These are phyloP conservation scores for Ictalurus punctatus DNA, from an alignment of 2,113 vertebrate species.

Conservation along the genomic window DNA sequence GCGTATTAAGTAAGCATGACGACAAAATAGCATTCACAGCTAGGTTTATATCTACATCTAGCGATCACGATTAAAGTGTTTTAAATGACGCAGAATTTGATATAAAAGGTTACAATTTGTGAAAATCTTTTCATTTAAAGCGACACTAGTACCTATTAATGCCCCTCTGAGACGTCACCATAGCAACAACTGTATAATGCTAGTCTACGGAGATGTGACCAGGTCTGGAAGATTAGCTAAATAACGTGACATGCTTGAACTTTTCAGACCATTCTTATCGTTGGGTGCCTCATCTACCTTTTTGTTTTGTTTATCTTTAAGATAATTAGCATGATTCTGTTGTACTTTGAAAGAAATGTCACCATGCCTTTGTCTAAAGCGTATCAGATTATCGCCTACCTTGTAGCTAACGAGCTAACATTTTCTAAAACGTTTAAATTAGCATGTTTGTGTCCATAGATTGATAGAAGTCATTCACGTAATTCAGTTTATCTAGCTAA, in stretches of 20 bases:
- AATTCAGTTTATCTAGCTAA: not conserved
- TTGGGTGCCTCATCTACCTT: not conserved
- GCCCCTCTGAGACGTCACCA: not conserved
- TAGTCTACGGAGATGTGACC: not conserved
- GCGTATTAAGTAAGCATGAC: not conserved
- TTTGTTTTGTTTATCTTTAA: no score
- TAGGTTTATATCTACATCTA: not conserved
- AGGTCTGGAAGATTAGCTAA: not conserved
- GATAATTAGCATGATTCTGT: not conserved
- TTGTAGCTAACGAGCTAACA: not conserved
- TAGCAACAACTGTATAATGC: not conserved
- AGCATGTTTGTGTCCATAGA: not conserved
- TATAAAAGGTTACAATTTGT: not conserved
- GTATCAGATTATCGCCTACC: not conserved
- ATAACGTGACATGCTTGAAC: not conserved
- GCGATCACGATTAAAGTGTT: not conserved
- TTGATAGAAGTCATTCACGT: not conserved
- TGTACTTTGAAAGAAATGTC: not conserved
- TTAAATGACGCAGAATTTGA: not conserved
- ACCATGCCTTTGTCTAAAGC: not conserved
- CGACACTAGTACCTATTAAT: not conserved
- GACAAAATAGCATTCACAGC: not conserved
- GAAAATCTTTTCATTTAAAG: not conserved
- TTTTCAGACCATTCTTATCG: not conserved
- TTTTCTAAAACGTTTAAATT: not conserved